Evolutionary conservation across 2,797 vertebrate genomes (phyloP).

Genomic region (Semotilus atromaculatus): DNA sequence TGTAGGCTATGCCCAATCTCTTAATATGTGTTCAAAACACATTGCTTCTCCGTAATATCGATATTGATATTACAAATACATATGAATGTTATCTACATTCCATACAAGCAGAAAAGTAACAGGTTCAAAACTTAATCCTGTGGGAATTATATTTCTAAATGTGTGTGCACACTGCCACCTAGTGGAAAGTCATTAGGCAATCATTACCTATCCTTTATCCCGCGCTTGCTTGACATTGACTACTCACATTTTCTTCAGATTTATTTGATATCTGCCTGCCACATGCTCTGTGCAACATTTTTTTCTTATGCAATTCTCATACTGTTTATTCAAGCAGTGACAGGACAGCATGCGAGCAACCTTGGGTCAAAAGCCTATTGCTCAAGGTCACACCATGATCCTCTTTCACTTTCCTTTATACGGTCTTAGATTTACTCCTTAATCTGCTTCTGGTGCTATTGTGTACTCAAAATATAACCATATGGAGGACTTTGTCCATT

Average conservation of each 20-base stretch:
- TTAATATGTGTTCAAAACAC: not conserved
- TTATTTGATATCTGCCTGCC: not conserved
- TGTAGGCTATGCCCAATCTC: not conserved
- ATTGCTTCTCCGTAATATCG: too few relatives aligned
- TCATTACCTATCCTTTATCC: not conserved
- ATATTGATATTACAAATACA: not conserved
- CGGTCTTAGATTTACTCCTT: not conserved
- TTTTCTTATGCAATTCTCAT: not conserved
- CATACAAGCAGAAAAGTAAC: not conserved
- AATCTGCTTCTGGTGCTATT: not conserved
- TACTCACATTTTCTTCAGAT: not conserved
- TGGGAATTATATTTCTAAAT: constrained; percentile 1
- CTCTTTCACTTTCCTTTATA: not conserved
- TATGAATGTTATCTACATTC: not conserved
- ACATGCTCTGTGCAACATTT: not conserved
- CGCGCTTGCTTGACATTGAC: not conserved
- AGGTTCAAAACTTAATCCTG: not conserved
- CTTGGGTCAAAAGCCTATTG: not conserved
- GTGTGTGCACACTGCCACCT: constrained; percentile 57
- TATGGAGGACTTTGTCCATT: not conserved
- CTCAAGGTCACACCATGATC: not conserved
- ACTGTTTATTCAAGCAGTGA: not conserved
- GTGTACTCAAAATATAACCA: not conserved
- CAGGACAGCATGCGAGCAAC: not conserved
- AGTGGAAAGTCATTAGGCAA: constrained; percentile 38